phyloP scores from a whole-genome alignment of 2,113 vertebrate species.

The Willisornis vidua region DNA sequence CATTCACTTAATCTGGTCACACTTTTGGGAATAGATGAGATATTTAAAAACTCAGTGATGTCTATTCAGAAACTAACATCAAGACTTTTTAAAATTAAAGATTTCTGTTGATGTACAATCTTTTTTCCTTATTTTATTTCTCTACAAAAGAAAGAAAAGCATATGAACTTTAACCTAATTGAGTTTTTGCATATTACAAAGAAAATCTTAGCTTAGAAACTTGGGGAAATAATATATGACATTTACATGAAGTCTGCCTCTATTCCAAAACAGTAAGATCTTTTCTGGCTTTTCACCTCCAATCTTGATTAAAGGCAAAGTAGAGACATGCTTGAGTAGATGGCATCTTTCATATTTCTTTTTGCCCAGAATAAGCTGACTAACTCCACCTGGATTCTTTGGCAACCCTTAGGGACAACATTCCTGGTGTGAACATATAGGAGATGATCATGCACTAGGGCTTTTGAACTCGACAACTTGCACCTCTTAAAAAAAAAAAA shows the following conservation, averaged over 20 bases:
- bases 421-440: not conserved
- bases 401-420: not conserved
- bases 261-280: not conserved
- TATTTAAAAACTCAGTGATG: not conserved
- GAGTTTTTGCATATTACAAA: not conserved
- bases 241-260: not conserved
- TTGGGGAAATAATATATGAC: not conserved
- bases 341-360: not conserved
- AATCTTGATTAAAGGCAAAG: not conserved
- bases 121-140: not conserved
- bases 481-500: not conserved
- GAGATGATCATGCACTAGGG: not conserved
- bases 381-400: not conserved
- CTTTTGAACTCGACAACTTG: not conserved
- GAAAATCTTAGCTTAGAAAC: not conserved
- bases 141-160: not conserved
- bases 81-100: not conserved
- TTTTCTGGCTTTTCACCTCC: conserved; percentile 8
- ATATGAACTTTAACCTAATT: not conserved
- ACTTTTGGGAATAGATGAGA: not conserved
- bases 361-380: not conserved
- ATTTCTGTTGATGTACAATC: not conserved
- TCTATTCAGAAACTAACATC: not conserved
- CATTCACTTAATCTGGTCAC: not conserved
- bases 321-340: not conserved